Percentiles rank a stretch among this genome's conserved stretches.
Evolutionary conservation across 2,797 vertebrate genomes (phyloP).

Genomic region (Crotalus adamanteus): DNA sequence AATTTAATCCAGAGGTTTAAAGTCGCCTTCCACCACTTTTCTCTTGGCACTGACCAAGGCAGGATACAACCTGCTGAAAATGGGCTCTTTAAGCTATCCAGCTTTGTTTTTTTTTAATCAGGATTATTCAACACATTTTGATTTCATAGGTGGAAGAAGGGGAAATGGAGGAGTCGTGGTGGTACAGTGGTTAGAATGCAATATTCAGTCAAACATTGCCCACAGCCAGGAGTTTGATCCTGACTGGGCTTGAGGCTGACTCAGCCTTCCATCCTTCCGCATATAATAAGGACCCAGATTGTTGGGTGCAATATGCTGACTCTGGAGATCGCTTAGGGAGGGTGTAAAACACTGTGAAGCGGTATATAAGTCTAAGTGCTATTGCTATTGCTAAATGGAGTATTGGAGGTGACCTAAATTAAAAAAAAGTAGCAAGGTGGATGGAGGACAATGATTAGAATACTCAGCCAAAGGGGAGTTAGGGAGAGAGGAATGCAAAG

Average conservation of each 20-base stretch:
- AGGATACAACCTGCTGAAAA: not conserved
- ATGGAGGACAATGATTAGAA: not conserved
- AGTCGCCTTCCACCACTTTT: not conserved
- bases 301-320: not conserved
- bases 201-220: not conserved
- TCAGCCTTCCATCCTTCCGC: not conserved
- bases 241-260: not conserved
- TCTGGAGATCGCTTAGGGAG: not conserved
- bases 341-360: not conserved
- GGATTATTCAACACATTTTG: not conserved
- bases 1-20: slow-evolving; percentile 5
- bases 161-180: not conserved
- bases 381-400: not conserved
- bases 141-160: not conserved
- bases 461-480: not conserved
- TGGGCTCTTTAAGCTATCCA: not conserved
- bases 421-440: not conserved
- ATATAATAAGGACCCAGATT: not conserved
- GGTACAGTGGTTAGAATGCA: not conserved
- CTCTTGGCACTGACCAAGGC: not conserved
- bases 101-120: not conserved
- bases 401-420: not conserved
- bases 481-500: not conserved
- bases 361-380: not conserved
- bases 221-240: not conserved